phyloP scores from a whole-genome alignment of 2,888 invertebrate species.

The Drosophila ochracea region DNA sequence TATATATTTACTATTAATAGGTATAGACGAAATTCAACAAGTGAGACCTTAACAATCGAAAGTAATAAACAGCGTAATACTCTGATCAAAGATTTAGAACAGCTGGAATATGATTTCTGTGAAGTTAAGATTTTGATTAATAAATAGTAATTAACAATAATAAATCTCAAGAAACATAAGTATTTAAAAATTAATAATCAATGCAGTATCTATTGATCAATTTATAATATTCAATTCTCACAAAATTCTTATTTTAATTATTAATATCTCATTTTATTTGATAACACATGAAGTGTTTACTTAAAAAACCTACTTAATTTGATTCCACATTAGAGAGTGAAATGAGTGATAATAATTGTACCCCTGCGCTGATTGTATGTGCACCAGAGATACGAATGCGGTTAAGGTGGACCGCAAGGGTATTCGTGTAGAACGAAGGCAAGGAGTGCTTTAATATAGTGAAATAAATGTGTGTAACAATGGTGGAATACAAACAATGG shows the following conservation, averaged over 20 bases:
- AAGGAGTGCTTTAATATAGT: background rate
- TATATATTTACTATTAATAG: background rate
- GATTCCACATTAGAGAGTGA: background rate
- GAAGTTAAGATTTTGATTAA: background rate
- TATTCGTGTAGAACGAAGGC: slow-evolving; percentile 21
- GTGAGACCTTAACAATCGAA: background rate
- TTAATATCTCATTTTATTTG: background rate
- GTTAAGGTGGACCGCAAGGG: slow-evolving; percentile 28
- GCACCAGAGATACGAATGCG: background rate
- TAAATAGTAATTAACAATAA: background rate
- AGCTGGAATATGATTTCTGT: background rate
- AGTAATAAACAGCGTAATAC: background rate
- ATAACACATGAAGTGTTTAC: background rate
- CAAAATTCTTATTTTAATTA: background rate
- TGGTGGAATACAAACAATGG: slow-evolving; percentile 59
- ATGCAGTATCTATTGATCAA: background rate
- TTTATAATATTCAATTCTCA: background rate
- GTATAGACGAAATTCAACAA: background rate
- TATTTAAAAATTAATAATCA: background rate
- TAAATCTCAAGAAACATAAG: background rate
- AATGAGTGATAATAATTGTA: background rate
- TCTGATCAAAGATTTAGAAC: background rate
- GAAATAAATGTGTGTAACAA: slow-evolving; percentile 16
- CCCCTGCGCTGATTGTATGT: background rate
- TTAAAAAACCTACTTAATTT: background rate